Base-by-base conservation (phyloP, 2,797 vertebrate species). In the Dromococcyx pavoninus region DNA sequence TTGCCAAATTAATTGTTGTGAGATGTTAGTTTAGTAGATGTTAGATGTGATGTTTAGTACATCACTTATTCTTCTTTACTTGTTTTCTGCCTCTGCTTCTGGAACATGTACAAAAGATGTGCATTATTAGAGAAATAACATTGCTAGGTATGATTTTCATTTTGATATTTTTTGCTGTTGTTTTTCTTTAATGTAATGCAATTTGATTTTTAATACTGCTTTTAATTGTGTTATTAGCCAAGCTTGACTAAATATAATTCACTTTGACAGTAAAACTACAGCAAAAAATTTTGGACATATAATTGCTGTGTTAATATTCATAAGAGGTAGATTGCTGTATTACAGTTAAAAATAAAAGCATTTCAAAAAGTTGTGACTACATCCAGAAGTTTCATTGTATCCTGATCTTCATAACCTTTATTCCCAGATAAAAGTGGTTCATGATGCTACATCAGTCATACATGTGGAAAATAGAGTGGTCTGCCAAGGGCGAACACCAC, bases 391-490 rank as follows among this genome's bases (percentile, higher is more conserved):
- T 78, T 73, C 37, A 61, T 58, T 95, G 70, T 48, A 71, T 79
- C 89, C 67, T 74, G 80, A 94, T 96, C 76, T 94, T 97, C 80
- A 91, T 94, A 97, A 97, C 73, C 88, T 97, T 96, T 97, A 77
- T 92, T 93, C 67, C 58, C 43, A 88, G 58, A 79, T 69, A 86
- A 94, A 97, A 73, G 64, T 90, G 74, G 57, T 74, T 96, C 94
- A 80, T 70, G 80, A 65, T 94, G 89, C 65, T 82, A 48, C 67
- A 84, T 87, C 70, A 80, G 53, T 93, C 70, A 95, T 84, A 94
- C 24, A 6, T 11, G 6, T 53, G 70, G 91, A 92, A 96, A 97
- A 95, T 90, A 91, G 94, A 71, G 46, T 54, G 10, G 33, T 91
- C 86, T 92, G 80, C 70, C 75, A 97, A 97, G 93, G 76, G 57